Evolutionary conservation across 2,888 invertebrate genomes (phyloP).

Genomic region (Chymomyza procnemis): DNA sequence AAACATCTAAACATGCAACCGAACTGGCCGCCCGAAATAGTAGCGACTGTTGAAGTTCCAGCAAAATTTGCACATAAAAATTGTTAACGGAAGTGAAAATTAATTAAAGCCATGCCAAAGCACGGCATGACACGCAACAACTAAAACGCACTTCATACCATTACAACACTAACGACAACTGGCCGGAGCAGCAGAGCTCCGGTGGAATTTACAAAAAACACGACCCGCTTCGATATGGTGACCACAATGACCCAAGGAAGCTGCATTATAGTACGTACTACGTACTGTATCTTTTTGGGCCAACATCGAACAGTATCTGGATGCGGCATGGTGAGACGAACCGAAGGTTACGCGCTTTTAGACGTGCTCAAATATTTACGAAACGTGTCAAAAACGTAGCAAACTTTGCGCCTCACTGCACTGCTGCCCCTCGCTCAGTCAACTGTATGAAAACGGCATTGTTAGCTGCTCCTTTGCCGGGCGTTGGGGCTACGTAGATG

Average conservation of each 20-base stretch:
- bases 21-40: conserved; percentile 17
- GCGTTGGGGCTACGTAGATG: background rate
- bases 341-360: conserved; percentile 66
- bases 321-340: conserved; percentile 31
- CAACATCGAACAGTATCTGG: background rate
- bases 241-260: background rate
- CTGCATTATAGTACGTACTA: background rate
- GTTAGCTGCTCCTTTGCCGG: background rate
- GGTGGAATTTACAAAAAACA: too few relatives aligned
- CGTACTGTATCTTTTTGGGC: background rate
- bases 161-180: background rate
- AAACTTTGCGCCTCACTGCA: conserved; percentile 52
- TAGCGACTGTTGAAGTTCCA: conserved; percentile 21
- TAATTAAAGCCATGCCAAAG: conserved; percentile 69
- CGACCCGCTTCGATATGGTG: background rate
- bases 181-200: too few relatives aligned
- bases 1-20: conserved; percentile 35
- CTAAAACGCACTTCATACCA: background rate
- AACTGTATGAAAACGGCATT: background rate
- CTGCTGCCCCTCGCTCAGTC: background rate
- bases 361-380: conserved; percentile 78
- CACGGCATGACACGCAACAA: conserved; percentile 66
- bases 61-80: conserved; percentile 64
- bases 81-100: conserved; percentile 74
- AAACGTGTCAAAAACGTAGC: conserved; percentile 77